phyloP scores from a whole-genome alignment of 2,888 invertebrate species.

The Emmelina monodactyla region DNA sequence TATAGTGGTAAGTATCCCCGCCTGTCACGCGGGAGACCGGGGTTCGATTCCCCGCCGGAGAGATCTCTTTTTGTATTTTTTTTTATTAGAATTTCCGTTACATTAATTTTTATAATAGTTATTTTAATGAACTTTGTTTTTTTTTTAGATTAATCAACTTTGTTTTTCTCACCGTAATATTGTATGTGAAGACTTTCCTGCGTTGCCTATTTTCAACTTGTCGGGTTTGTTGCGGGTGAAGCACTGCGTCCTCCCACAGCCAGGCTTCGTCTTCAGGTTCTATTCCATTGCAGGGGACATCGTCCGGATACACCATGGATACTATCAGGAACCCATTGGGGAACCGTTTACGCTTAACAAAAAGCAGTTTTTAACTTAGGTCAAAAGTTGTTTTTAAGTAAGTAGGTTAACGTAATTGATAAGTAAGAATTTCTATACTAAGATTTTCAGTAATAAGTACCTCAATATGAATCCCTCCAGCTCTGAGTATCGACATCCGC shows the following conservation, averaged over 20 bases:
- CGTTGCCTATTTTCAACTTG: too few relatives aligned
- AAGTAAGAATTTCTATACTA: too few relatives aligned
- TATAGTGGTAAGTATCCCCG: slow-evolving; percentile 64
- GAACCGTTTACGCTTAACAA: slow-evolving; percentile 33
- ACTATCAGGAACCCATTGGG: slow-evolving; percentile 45
- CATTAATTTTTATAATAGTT: too few relatives aligned
- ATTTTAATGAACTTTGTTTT: too few relatives aligned
- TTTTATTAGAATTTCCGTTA: too few relatives aligned
- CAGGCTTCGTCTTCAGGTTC: slow-evolving; percentile 23
- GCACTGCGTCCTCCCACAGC: slow-evolving; percentile 32
- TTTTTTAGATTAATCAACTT: too few relatives aligned
- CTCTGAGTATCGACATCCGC: slow-evolving; percentile 42
- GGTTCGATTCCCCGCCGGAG: slow-evolving; percentile 67
- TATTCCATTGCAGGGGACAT: slow-evolving; percentile 25
- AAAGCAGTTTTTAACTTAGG: too few relatives aligned
- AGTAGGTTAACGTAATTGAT: too few relatives aligned
- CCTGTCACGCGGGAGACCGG: slow-evolving; percentile 69
- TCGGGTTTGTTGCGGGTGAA: too few relatives aligned
- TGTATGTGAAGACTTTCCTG: slow-evolving; percentile 25
- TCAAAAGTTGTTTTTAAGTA: too few relatives aligned
- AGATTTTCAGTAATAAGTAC: too few relatives aligned
- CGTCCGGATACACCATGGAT: slow-evolving; percentile 24
- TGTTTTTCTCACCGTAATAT: slow-evolving; percentile 21
- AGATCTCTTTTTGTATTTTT: slow-evolving; percentile 18
- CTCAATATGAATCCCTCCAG: slow-evolving; percentile 37